These are phyloP conservation scores for Excalfactoria chinensis DNA, from an alignment of 2,113 vertebrate species.

Conservation along the genomic window DNA sequence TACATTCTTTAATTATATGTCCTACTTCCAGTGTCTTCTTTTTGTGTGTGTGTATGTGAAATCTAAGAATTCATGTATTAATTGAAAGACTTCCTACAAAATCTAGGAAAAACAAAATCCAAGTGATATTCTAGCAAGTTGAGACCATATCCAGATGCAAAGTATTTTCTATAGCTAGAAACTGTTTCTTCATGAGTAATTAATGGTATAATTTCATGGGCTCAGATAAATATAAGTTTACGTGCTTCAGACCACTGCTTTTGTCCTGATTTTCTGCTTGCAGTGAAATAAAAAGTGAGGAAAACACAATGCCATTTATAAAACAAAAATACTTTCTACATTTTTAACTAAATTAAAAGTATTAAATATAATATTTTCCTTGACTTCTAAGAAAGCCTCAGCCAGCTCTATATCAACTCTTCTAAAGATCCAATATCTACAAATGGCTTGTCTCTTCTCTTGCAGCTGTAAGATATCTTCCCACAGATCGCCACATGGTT, in stretches of 20 bases:
- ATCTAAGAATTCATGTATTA: neutral
- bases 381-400: neutral
- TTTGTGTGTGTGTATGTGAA: neutral
- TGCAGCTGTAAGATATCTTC: neutral
- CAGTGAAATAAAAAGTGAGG: neutral
- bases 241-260: neutral
- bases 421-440: neutral
- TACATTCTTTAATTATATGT: neutral
- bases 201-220: neutral
- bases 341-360: neutral
- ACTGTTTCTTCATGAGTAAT: neutral
- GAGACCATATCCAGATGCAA: neutral
- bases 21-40: neutral
- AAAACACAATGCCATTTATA: neutral
- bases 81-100: neutral
- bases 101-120: neutral
- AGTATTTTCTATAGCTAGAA: neutral
- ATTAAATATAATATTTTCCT: neutral
- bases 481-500: neutral
- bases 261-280: neutral
- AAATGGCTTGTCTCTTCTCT: neutral
- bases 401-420: fast-evolving
- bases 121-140: fast-evolving
- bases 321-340: fast-evolving
- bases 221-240: fast-evolving